Evolutionary conservation across 2,113 vertebrate genomes (phyloP), one percentile per base, ranked within the genome.

Genomic region (Cryptotis parvus): DNA sequence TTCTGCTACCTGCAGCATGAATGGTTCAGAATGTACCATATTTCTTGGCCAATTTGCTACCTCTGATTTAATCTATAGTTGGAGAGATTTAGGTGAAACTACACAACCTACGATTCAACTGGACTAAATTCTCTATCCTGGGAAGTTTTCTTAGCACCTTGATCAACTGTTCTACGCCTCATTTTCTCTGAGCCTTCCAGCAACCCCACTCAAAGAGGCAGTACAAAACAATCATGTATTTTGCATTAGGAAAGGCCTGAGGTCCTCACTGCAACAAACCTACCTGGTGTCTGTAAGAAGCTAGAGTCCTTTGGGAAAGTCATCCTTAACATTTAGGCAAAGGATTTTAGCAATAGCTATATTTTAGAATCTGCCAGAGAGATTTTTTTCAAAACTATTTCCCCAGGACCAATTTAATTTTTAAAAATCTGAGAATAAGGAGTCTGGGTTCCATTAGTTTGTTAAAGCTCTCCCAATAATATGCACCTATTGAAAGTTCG

Each of bases 391-490:
- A 31, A 92, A 90, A 78, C 20, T 91, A 63, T 84, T 58, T 91
- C n/a, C 45, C 39, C 35, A 87, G 15, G 22, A 75, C 27, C 35
- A 87, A 70, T 43, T 91, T 90, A 91, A 95, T 84, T 70, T n/a
- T 35, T 26, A 87, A 84, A 31, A 84, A 37, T 84, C 26, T 84
- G 52, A 41, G 55, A 24, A 20, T 55, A 29, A 33, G 27, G 10
- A 77, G 0, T 12, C n/a, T 33, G 20, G 31, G 29, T 2, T 76
- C 80, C 43, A 63, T 43, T 1, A 85, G 20, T 78, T 85, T 55
- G 31, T 55, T 76, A 45, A 84, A 63, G 45, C 41, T 69, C 58
- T 55, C 27, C 2, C 15, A 35, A 43, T 66, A 76, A 43, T 43
- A 6, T 58, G 18, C 37, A 85, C 0, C 11, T 58, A 43, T 61